Evolutionary conservation across 2,888 invertebrate genomes (phyloP).

Genomic region (Seira sanloemensis): DNA sequence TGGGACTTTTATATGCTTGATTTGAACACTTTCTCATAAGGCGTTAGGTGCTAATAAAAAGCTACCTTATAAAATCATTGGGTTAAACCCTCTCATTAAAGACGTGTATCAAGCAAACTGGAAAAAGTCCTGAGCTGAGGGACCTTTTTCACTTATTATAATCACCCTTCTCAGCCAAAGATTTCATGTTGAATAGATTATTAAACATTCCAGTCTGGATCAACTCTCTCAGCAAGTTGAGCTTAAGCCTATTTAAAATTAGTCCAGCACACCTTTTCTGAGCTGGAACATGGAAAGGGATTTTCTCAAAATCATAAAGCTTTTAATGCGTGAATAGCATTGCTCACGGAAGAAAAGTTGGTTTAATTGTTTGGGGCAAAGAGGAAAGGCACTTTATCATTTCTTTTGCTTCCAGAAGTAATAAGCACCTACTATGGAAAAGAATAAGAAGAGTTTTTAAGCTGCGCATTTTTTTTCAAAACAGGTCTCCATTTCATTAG

Average conservation of each 20-base stretch:
- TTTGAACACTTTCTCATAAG: no score
- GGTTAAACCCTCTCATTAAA: background rate
- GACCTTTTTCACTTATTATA: no score
- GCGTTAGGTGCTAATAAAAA: background rate
- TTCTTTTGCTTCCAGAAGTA: no score
- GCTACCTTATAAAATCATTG: background rate
- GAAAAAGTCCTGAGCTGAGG: background rate
- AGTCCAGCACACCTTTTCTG: background rate
- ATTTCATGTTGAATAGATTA: no score
- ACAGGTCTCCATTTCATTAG: constrained; percentile 47
- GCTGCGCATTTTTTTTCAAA: background rate
- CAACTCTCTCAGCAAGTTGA: background rate
- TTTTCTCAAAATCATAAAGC: background rate
- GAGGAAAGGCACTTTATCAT: no score
- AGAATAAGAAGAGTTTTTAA: background rate
- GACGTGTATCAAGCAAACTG: no score
- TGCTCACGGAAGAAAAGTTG: background rate
- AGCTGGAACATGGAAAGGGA: constrained; percentile 13
- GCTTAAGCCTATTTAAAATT: background rate
- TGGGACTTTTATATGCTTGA: no score
- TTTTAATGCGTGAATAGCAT: background rate
- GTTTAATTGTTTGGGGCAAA: background rate
- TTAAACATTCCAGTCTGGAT: background rate
- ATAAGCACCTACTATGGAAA: constrained; percentile 6
- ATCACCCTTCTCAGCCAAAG: no score